These are phyloP conservation scores for Idris sp. DNA, from an alignment of 1,140 invertebrate genomes.

Conservation along the genomic window DNA sequence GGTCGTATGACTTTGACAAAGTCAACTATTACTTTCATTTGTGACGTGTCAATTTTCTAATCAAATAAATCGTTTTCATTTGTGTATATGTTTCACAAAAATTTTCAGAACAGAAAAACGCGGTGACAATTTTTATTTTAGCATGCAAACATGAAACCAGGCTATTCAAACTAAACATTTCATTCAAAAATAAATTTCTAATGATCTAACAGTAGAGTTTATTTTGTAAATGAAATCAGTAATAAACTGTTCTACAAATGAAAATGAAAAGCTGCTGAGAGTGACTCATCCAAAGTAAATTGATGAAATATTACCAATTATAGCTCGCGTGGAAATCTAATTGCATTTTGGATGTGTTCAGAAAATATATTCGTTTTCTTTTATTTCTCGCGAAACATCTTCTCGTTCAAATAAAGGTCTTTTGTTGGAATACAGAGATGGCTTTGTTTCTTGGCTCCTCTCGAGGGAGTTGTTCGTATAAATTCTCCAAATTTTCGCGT, in stretches of 20 bases:
- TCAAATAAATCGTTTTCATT: constrained; percentile 43
- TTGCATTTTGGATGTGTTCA: constrained; percentile 47
- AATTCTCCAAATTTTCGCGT: constrained; percentile 50
- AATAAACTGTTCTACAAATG: constrained; percentile 33
- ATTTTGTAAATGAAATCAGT: too few species aligned
- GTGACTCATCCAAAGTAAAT: constrained; percentile 24
- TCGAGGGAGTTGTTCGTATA: constrained; percentile 47
- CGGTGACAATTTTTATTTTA: constrained; percentile 12
- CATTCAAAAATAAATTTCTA: too few species aligned
- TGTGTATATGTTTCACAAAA: constrained; percentile 6
- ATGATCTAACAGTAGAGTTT: too few species aligned
- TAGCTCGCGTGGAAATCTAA: constrained; percentile 42
- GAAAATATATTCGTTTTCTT: constrained; percentile 42
- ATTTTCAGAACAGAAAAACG: too few species aligned
- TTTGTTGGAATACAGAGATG: constrained; percentile 39
- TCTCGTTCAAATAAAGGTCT: constrained; percentile 30
- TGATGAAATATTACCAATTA: constrained; percentile 56
- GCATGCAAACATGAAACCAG: constrained; percentile 6
- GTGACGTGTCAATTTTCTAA: constrained; percentile 39
- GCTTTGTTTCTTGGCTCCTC: constrained; percentile 49
- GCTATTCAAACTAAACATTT: too few species aligned
- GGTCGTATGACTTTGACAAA: constrained; percentile 45
- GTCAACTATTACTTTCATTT: constrained; percentile 61
- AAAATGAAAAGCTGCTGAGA: constrained; percentile 26
- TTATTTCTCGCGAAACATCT: constrained; percentile 43